phyloP scores from a whole-genome alignment of 2,797 vertebrate species.

The Neosilurus hyrtlii region DNA sequence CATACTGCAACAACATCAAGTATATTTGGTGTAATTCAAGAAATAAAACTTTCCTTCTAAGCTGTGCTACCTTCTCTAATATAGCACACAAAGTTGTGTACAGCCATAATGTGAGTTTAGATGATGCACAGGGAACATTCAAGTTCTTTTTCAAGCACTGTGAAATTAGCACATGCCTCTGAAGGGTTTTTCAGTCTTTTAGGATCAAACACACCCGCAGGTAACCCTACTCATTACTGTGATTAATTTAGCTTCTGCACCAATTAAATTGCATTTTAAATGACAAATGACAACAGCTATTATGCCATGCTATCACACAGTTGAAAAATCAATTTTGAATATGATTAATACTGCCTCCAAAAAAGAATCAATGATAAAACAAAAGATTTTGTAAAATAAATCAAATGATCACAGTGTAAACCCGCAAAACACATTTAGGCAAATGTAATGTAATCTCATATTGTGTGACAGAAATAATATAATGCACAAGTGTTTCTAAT shows the following conservation, averaged over 20 bases:
- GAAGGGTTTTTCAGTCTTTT: conserved; percentile 42
- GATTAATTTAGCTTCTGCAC: conserved; percentile 71
- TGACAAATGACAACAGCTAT: conserved; percentile 73
- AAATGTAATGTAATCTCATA: conserved; percentile 8
- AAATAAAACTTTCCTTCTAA: not conserved
- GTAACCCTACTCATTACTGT: conserved; percentile 66
- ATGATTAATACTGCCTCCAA: conserved; percentile 70
- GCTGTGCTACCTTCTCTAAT: not conserved
- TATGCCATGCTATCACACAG: conserved; percentile 46
- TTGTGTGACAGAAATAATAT: conserved; percentile 2
- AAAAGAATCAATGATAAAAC: conserved; percentile 57
- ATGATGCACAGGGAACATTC: conserved; percentile 32
- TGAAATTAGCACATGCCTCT: conserved; percentile 54
- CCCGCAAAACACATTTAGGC: not conserved
- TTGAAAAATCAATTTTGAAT: conserved; percentile 61
- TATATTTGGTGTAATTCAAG: not conserved
- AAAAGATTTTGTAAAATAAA: conserved; percentile 9
- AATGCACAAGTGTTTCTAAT: conserved; percentile 5
- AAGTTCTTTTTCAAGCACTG: conserved; percentile 41
- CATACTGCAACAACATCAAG: conserved; percentile 7
- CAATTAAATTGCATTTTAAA: conserved; percentile 74
- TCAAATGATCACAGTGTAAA: conserved; percentile 2
- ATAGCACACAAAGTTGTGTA: conserved; percentile 28
- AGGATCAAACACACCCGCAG: conserved; percentile 53
- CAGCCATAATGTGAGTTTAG: conserved; percentile 27